Base-by-base conservation (phyloP, 2,888 invertebrate genomes). In the Bombylius discolor region DNA sequence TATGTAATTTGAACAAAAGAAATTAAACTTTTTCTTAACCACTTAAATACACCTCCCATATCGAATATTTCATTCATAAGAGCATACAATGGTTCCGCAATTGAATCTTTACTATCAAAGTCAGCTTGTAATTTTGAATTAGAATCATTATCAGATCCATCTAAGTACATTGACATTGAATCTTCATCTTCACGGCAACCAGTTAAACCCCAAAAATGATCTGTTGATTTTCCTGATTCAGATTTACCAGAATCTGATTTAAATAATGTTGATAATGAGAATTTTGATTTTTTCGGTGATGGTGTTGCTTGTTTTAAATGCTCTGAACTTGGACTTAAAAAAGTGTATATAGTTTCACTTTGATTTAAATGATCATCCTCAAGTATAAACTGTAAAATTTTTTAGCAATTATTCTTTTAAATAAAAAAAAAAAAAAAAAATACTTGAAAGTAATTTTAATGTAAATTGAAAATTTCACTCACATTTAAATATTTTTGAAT, bases 1-100 rank as follows among this genome's bases (percentile, higher is more conserved):
- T 91, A 93, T 0, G 90, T 89, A 58, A 91, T 85, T 75, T 93
- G 93, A 33, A 94, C 92, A 73, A 94, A 93, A 4, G 87, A 87
- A 63, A 94, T 92, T 31, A 94, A 79, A 32, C 90, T 91, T 69
- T 87, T 86, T 61, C 94, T 76, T 36, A 94, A 77, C 84, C 90
- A 91, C 53, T 88, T 85, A 69, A 92, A 91, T 36, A 91, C 86
- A 0, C 93, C 93, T 53, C 88, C 79, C 79, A 92, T 84, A 69
- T 94, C 93, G 69, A 93, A 94, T 62, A 94, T 83, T 77, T 94
- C 94, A 59, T 88, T 88, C 64, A 94, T 79, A 47, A 94, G 76
- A 1, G 84, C 81, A 70, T 93, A 94, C n/a, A 94, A 73, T 0
- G 93, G 93, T 70, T 93, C 92, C 3, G 93, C 93, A 66, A 93